Evolutionary conservation across 2,113 vertebrate species (phyloP).

Genomic region (Dermatemys mawii): DNA sequence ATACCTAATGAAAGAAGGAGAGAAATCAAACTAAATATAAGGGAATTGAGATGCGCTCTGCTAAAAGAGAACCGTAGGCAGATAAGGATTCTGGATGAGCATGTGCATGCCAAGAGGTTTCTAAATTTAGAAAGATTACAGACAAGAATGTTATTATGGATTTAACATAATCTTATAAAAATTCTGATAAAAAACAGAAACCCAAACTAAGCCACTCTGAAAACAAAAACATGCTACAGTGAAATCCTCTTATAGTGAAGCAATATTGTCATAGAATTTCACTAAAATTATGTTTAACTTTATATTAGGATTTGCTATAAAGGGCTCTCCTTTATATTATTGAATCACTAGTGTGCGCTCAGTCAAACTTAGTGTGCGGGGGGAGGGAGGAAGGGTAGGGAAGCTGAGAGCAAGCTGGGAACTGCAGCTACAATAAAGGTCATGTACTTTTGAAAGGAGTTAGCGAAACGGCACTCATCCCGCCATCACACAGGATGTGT

Average conservation of each 20-base stretch:
- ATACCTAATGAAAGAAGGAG: neutral
- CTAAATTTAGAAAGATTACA: neutral
- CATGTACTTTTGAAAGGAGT: neutral
- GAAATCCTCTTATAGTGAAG: neutral
- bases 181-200: neutral
- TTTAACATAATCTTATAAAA: neutral
- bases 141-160: neutral
- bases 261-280: neutral
- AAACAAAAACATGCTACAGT: neutral
- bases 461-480: neutral
- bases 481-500: neutral
- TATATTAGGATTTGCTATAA: neutral
- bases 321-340: neutral
- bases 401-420: neutral
- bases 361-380: neutral
- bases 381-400: neutral
- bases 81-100: neutral
- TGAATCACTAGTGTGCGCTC: neutral
- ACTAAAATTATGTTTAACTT: neutral
- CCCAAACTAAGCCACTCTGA: neutral
- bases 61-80: accelerated
- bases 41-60: neutral
- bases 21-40: neutral
- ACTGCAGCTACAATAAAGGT: neutral
- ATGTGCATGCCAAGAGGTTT: neutral